Percentiles rank a stretch among this genome's conserved stretches.
phyloP scores from a whole-genome alignment of 2,797 vertebrate species.

The Ptychobarbus kaznakovi region DNA sequence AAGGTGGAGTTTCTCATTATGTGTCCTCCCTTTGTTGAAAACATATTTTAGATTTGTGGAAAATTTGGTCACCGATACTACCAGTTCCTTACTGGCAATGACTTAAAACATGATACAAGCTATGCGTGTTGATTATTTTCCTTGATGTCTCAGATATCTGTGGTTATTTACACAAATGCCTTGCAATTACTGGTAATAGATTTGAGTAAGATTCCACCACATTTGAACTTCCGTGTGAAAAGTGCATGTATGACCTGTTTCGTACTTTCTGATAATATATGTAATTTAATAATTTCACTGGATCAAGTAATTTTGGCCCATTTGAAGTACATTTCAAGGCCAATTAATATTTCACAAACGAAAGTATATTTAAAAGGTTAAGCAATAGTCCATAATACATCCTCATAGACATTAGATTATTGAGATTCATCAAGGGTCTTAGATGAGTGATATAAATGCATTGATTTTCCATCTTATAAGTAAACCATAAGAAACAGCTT shows the following conservation, averaged over 20 bases:
- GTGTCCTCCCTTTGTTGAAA: not conserved
- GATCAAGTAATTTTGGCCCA: not conserved
- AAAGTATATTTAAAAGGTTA: not conserved
- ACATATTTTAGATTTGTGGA: not conserved
- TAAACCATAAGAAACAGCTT: not conserved
- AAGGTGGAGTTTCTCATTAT: conserved; percentile 19
- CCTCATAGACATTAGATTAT: not conserved
- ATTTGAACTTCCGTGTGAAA: not conserved
- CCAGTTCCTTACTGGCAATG: not conserved
- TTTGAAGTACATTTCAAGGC: not conserved
- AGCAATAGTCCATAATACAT: not conserved
- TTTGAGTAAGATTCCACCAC: not conserved
- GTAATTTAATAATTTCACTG: not conserved
- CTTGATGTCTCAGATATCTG: not conserved
- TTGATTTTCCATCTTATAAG: not conserved
- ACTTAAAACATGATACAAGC: not conserved
- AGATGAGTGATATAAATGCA: not conserved
- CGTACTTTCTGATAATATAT: not conserved
- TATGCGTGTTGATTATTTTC: not conserved
- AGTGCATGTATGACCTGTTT: not conserved
- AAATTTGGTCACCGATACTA: not conserved
- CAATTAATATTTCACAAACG: not conserved
- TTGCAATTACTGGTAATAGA: no score
- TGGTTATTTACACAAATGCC: not conserved
- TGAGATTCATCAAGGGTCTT: not conserved